These are phyloP conservation scores for Caenorhabditis drosophilae DNA, from an alignment of 2,888 invertebrate species.

Conservation along the genomic window DNA sequence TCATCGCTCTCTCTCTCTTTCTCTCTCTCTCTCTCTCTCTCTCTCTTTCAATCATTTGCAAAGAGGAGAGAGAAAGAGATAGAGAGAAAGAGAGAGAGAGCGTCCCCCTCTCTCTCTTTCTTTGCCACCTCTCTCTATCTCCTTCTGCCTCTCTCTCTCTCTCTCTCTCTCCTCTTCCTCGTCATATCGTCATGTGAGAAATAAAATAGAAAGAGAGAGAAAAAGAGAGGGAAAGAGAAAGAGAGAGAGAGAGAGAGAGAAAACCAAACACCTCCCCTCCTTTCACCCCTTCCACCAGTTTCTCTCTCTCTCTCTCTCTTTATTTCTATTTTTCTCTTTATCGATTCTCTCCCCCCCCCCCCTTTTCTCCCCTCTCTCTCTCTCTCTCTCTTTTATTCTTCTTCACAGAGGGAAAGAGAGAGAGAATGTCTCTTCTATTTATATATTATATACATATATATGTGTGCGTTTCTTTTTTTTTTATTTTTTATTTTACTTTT, in stretches of 20 bases:
- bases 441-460: not conserved
- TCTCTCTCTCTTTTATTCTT: constrained; percentile 3
- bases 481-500: not conserved
- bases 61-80: not conserved
- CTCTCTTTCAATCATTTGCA: not conserved
- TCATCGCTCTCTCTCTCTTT: too few species aligned
- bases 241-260: not conserved
- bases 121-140: not conserved
- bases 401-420: constrained; percentile 5
- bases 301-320: constrained; percentile 21
- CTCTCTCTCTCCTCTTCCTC: constrained; percentile 20
- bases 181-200: constrained; percentile 6
- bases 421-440: constrained; percentile 5
- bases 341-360: not conserved
- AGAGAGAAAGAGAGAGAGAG: constrained; percentile 8
- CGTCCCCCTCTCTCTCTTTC: constrained; percentile 3
- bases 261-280: not conserved
- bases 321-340: constrained; percentile 1
- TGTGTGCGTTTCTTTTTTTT: not conserved
- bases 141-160: constrained; percentile 15
- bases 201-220: not conserved
- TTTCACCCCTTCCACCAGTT: constrained; percentile 2
- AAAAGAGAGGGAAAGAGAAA: not conserved
- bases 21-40: too few species aligned
- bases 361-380: constrained; percentile 2